A percentile compares a stretch with the other conserved stretches of the same genome.
Conservation (phyloP, 2,113 vertebrate genomes). For the Brachirus orientalis region DNA sequence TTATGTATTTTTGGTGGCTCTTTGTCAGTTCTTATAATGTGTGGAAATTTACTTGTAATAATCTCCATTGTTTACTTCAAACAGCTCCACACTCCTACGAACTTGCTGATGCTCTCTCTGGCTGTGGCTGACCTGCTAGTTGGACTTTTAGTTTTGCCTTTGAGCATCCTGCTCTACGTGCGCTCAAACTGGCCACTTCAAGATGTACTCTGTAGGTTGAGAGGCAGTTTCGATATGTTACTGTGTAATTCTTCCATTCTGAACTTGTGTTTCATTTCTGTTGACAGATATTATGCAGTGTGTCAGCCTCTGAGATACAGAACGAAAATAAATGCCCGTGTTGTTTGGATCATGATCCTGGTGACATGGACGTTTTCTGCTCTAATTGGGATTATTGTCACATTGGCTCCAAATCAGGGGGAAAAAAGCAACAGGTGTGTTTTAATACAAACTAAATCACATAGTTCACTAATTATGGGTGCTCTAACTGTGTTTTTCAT, state of each 20-base stretch:
- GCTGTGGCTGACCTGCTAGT: slow-evolving; percentile 3
- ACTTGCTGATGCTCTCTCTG: slow-evolving; percentile 5
- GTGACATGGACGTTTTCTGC: slow-evolving; percentile 83
- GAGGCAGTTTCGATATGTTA: neutral
- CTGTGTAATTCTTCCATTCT: neutral
- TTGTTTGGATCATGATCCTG: slow-evolving; percentile 79
- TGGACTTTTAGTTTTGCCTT: neutral
- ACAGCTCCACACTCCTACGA: slow-evolving; percentile 1
- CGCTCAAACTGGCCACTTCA: neutral
- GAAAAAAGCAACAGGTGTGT: neutral
- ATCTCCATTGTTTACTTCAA: slow-evolving; percentile 20
- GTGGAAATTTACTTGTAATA: slow-evolving; percentile 28
- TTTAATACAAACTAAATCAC: neutral
- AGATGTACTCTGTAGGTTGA: neutral
- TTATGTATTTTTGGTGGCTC: neutral
- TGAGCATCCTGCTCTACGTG: neutral
- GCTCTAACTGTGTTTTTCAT: slow-evolving; percentile 21
- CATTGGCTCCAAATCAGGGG: neutral
- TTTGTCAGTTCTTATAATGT: neutral
- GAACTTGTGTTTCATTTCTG: slow-evolving; percentile 17
- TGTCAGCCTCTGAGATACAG: slow-evolving; percentile 6
- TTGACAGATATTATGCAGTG: slow-evolving; percentile 28
- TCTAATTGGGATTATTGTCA: slow-evolving; percentile 78
- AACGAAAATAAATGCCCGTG: slow-evolving; percentile 4
- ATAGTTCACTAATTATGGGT: neutral